Percentiles rank a stretch among this genome's conserved stretches.
phyloP scores from a whole-genome alignment of 2,888 invertebrate species.

The Galerucella pusilla region DNA sequence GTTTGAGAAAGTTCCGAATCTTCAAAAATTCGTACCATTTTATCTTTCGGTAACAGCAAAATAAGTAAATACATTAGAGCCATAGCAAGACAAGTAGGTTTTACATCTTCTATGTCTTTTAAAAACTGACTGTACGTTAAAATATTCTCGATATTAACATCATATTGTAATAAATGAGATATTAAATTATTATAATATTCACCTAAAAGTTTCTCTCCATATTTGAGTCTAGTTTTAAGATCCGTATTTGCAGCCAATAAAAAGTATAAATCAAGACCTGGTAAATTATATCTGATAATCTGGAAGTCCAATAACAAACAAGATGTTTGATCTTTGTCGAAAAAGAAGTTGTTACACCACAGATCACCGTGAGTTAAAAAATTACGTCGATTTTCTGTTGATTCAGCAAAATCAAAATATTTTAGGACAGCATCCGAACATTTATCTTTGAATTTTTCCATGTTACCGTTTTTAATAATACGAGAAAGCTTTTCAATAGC shows the following conservation, averaged over 20 bases:
- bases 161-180: slow-evolving; percentile 43
- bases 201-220: slow-evolving; percentile 43
- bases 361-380: slow-evolving; percentile 60
- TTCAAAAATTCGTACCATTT: slow-evolving; percentile 42
- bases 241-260: slow-evolving; percentile 50
- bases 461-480: slow-evolving; percentile 28
- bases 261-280: slow-evolving; percentile 71
- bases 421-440: slow-evolving; percentile 22
- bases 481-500: slow-evolving; percentile 41
- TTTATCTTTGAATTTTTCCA: slow-evolving; percentile 36
- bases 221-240: slow-evolving; percentile 44
- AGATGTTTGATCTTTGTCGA: slow-evolving; percentile 48
- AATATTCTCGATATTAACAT: slow-evolving; percentile 44
- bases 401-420: slow-evolving; percentile 55
- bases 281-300: slow-evolving; percentile 69
- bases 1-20: slow-evolving; percentile 42
- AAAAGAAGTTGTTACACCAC: slow-evolving; percentile 57
- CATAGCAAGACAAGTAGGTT: slow-evolving; percentile 43
- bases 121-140: slow-evolving; percentile 46
- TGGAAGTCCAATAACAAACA: slow-evolving; percentile 59
- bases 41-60: slow-evolving; percentile 41
- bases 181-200: slow-evolving; percentile 50
- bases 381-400: slow-evolving; percentile 62
- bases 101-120: slow-evolving; percentile 48
- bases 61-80: slow-evolving; percentile 42